Conservation (phyloP, 2,113 vertebrate species). For the Cyphomyrus discorhynchus region DNA sequence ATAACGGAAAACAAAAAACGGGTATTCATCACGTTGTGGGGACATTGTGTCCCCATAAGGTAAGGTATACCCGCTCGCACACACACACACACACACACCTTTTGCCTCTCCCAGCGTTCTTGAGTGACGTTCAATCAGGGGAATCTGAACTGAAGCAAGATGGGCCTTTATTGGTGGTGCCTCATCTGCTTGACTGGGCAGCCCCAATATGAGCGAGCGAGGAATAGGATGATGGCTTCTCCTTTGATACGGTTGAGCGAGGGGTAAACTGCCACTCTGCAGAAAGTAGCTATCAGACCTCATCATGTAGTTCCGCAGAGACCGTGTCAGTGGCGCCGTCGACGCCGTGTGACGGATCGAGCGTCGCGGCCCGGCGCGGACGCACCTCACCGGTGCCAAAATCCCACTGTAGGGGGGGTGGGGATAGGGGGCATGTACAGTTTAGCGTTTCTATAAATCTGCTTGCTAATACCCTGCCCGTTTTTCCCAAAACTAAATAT, state of each 20-base stretch:
- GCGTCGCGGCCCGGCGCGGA: neutral
- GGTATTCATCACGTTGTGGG: too few relatives aligned
- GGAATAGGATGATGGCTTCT: constrained; percentile 53
- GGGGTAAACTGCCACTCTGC: constrained; percentile 65
- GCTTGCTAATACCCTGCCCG: neutral
- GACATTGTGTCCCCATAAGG: too few relatives aligned
- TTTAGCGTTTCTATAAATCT: neutral
- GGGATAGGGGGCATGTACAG: neutral
- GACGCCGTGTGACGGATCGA: constrained; percentile 4
- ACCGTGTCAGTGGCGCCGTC: constrained; percentile 41
- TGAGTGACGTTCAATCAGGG: constrained; percentile 71
- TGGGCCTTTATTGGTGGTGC: constrained; percentile 62
- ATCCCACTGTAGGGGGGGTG: neutral
- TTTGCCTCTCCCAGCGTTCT: constrained; percentile 56
- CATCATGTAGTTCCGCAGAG: constrained; percentile 59
- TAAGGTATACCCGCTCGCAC: too few relatives aligned
- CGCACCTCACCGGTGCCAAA: neutral
- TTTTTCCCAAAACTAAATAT: neutral
- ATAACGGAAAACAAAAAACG: too few relatives aligned
- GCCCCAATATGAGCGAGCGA: constrained; percentile 57
- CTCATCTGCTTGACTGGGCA: constrained; percentile 65
- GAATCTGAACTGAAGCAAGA: constrained; percentile 65
- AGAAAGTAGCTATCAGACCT: constrained; percentile 65
- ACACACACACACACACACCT: constrained; percentile 13
- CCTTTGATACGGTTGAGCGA: constrained; percentile 62